Base-by-base conservation (phyloP, 2,888 invertebrate genomes). In the Acrobasis repandana region DNA sequence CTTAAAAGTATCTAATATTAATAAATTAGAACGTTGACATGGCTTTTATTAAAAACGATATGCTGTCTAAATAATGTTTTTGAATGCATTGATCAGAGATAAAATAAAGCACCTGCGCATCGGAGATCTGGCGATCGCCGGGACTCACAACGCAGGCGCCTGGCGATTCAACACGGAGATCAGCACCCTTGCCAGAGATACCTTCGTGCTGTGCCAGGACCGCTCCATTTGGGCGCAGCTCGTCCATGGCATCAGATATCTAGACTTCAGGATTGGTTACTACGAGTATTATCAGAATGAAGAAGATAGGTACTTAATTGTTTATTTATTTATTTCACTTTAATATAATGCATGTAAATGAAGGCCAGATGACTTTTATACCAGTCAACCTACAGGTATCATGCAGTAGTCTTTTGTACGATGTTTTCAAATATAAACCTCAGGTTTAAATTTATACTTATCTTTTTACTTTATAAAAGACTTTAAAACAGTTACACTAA, bases 201-300 rank as follows among this genome's bases (percentile, higher is more conserved):
- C 72, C 72, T 92, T 90, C 71, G 83, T 92, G 33, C 80, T 93
- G 1, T 93, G 93, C 72, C 97, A 97, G 82, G 96, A 97, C 79
- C 94, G 96, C 63, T 95, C 95, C 74, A 93, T 97, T 57, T 97
- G 96, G 96, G 94, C 95, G 0, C 97, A 97, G 76, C 92, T 97
- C n/a, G 95, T 96, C 0, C 95, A 96, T 78, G 97, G 97, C 59
- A 95, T 97, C 73, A 93, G 97, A 76, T 97, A 96, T 84, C 90
- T 97, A 57, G 97, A 97, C 82, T 93, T 97, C 60, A 94, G 97
- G 71, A 93, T 97, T 66, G 96, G 96, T 65, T 96, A 94, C 84
- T 96, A 92, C 65, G 87, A 83, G 9, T 83, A 85, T 62, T 92
- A 90, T 61, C 60, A 68, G 0, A 76, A 79, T 10, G 81, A 83